phyloP scores from a whole-genome alignment of 2,888 invertebrate genomes.

The Eristalis tenax region DNA sequence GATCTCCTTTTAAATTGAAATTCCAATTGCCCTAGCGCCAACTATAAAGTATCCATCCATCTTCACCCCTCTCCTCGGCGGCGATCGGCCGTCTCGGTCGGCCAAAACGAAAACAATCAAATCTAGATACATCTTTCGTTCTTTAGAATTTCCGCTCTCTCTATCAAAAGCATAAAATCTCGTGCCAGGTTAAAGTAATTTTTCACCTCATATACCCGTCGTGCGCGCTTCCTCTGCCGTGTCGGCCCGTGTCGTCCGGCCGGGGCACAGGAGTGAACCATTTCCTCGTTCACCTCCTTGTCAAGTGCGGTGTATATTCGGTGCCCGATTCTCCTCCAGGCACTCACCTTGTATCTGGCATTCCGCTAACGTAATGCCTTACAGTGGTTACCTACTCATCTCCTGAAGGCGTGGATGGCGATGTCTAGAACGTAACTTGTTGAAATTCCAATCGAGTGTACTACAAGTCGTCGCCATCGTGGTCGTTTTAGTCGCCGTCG shows the following conservation, averaged over 20 bases:
- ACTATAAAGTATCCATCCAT: conserved; percentile 1
- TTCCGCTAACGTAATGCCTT: conserved; percentile 56
- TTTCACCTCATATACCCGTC: conserved; percentile 8
- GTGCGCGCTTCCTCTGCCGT: not conserved
- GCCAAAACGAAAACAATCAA: conserved; percentile 9
- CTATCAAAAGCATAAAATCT: conserved; percentile 51
- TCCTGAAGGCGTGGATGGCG: conserved; percentile 60
- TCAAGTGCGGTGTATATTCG: conserved; percentile 28
- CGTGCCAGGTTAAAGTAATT: conserved; percentile 43
- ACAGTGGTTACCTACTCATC: conserved; percentile 59
- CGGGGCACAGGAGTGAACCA: conserved; percentile 42
- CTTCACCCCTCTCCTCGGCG: not conserved
- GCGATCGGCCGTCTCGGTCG: not conserved
- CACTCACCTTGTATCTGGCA: conserved; percentile 57
- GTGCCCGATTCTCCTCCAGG: conserved; percentile 4
- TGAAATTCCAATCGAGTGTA: conserved; percentile 71
- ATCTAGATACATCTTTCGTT: conserved; percentile 12
- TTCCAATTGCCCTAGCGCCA: conserved; percentile 23
- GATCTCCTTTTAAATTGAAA: conserved; percentile 30
- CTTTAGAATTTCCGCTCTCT: conserved; percentile 45
- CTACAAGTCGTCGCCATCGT: conserved; percentile 65
- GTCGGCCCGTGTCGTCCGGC: not conserved
- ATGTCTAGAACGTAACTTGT: conserved; percentile 71
- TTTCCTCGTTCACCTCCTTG: conserved; percentile 59
- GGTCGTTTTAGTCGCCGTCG: conserved; percentile 14